Base-by-base conservation (phyloP, 2,113 vertebrate genomes). In the Bettongia penicillata region DNA sequence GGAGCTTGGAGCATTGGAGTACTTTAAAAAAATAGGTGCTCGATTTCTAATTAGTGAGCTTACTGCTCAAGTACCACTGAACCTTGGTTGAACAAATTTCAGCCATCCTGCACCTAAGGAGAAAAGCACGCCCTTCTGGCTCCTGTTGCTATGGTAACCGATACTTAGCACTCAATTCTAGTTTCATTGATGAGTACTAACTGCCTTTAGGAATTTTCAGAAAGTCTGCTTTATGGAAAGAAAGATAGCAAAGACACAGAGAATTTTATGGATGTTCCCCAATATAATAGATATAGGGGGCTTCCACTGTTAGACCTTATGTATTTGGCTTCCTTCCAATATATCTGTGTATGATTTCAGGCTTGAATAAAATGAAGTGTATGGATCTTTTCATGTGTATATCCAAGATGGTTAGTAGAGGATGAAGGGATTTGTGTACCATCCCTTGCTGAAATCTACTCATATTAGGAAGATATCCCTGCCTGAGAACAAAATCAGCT, bases 401-500 rank as follows among this genome's bases (percentile, higher is more conserved):
- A 93, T 96, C 84, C 93, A 96, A 93, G 94, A 90, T 96, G 94
- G 91, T 93, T 89, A 68, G 49, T 91, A 94, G 94, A 93, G 89
- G 92, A 95, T 95, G 93, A 91, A 93, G 77, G 96, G 91, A 93
- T 95, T 96, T 96, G 91, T 91, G 92, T 24, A 19, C 55, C 92
- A 96, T 94, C 95, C 90, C 97, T 93, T 96, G 91, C 53, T 0
- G 94, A 96, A 96, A 96, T 92, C 94, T 97, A 97, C 96, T 97
- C 68, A 93, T 91, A 96, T 95, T 96, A 93, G 96, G 94, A 97
- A 97, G 96, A 93, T 95, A 96, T 97, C 97, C 97, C 97, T 23
- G 97, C 96, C 97, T 97, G 96, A 97, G 98, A 97, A 98, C 97
- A 98, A 97, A 97, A 98, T 97, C 97, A 97, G 98, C 97, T 97